Percentiles rank a stretch among this genome's conserved stretches.
phyloP scores from a whole-genome alignment of 2,888 invertebrate species.

The Gymnosoma rotundatum region DNA sequence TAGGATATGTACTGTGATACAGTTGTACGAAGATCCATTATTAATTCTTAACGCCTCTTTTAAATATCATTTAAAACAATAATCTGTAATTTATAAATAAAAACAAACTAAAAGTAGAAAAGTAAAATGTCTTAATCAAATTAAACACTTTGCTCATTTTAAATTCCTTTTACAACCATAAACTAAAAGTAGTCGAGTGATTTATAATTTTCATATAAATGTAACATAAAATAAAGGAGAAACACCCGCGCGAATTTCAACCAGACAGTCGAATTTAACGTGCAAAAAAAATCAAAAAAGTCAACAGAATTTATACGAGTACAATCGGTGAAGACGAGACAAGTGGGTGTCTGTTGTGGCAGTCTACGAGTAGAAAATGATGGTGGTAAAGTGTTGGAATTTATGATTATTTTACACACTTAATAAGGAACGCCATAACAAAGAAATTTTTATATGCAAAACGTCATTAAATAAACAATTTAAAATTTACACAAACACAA shows the following conservation, averaged over 20 bases:
- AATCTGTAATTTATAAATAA: conserved; percentile 54
- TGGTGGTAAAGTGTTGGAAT: conserved; percentile 68
- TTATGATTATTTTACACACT: conserved; percentile 61
- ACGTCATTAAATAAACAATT: conserved; percentile 48
- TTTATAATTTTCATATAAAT: conserved; percentile 69
- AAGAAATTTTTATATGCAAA: conserved; percentile 60
- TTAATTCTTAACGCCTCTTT: too few relatives aligned
- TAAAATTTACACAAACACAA: conserved; percentile 22
- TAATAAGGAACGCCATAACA: conserved; percentile 55
- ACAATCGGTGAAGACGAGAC: conserved; percentile 45
- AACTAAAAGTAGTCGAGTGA: conserved; percentile 58
- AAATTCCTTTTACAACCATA: conserved; percentile 58
- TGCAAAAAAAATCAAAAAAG: conserved; percentile 27
- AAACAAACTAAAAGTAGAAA: background rate
- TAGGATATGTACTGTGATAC: too few relatives aligned
- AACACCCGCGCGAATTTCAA: conserved; percentile 58
- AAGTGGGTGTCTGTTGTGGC: conserved; percentile 57
- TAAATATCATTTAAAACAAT: conserved; percentile 16
- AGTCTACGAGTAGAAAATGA: conserved; percentile 51
- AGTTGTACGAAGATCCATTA: too few relatives aligned
- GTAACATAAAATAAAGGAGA: conserved; percentile 34
- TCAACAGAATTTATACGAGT: conserved; percentile 42
- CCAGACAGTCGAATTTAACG: conserved; percentile 33
- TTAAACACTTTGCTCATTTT: conserved; percentile 61
- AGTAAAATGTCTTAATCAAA: conserved; percentile 67